phyloP scores from a whole-genome alignment of 1,140 invertebrate genomes.

The Bombyx mandarina region DNA sequence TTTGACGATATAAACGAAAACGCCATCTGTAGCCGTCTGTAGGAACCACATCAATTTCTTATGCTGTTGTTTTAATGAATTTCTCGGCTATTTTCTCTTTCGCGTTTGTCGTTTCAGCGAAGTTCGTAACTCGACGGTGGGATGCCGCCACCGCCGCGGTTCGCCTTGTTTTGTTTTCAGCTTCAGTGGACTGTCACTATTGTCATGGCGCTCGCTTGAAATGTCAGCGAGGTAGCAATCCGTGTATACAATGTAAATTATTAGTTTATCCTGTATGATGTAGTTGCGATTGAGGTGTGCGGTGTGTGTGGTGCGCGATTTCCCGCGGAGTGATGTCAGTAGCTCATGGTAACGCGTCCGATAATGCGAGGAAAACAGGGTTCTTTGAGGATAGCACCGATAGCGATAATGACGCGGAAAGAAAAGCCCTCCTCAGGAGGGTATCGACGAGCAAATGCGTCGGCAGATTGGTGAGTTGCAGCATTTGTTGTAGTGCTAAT shows the following conservation, averaged over 20 bases:
- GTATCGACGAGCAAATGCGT: conserved; percentile 64
- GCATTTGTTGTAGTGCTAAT: neutral
- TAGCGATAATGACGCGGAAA: conserved; percentile 60
- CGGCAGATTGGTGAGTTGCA: conserved; percentile 53
- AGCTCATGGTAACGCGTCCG: conserved; percentile 28
- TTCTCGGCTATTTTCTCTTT: too few species aligned
- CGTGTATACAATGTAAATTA: conserved; percentile 46
- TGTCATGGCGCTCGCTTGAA: conserved; percentile 58
- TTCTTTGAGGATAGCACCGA: conserved; percentile 56
- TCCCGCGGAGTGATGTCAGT: conserved; percentile 55
- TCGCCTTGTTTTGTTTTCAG: conserved; percentile 7
- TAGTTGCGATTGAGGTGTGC: conserved; percentile 49
- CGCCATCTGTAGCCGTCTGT: too few species aligned
- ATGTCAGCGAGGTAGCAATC: conserved; percentile 56
- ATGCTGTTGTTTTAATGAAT: too few species aligned
- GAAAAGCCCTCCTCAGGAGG: conserved; percentile 45
- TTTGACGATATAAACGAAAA: too few species aligned
- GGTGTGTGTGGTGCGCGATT: conserved; percentile 35
- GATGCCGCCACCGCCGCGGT: conserved; percentile 20
- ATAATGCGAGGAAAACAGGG: conserved; percentile 34
- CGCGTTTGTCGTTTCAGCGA: neutral
- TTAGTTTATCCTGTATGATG: conserved; percentile 59
- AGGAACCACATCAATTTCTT: too few species aligned
- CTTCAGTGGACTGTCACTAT: conserved; percentile 51
- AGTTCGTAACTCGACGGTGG: conserved; percentile 7